A percentile compares a stretch with the other conserved stretches of the same genome.
These are phyloP conservation scores for Dryas iulia DNA, from an alignment of 1,140 invertebrate species.

Conservation along the genomic window DNA sequence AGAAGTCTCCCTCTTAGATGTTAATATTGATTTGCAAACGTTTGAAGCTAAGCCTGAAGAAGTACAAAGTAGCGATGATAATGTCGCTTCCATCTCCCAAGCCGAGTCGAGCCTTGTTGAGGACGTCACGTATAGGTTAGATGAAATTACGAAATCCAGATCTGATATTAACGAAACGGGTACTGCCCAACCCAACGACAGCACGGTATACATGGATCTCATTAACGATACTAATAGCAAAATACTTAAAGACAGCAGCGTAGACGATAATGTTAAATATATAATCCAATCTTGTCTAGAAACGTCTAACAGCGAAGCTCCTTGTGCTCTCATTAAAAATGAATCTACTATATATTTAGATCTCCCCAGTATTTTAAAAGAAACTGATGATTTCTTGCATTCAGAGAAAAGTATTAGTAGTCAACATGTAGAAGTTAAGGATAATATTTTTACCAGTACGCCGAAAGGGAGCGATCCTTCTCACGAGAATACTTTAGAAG, in stretches of 20 bases:
- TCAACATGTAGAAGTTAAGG: slow-evolving; percentile 37
- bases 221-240: slow-evolving; percentile 51
- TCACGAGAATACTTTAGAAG: slow-evolving; percentile 43
- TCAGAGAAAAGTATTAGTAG: slow-evolving; percentile 52
- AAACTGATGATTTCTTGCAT: slow-evolving; percentile 58
- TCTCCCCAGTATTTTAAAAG: slow-evolving; percentile 58
- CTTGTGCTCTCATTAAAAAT: slow-evolving; percentile 42
- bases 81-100: slow-evolving; percentile 19
- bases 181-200: slow-evolving; percentile 35
- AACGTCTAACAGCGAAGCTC: slow-evolving; percentile 33
- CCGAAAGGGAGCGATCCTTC: slow-evolving; percentile 56
- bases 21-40: slow-evolving; percentile 9
- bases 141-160: slow-evolving; percentile 24
- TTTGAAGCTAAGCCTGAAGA: slow-evolving; percentile 35
- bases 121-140: slow-evolving; percentile 27
- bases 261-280: slow-evolving; percentile 48
- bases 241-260: slow-evolving; percentile 36
- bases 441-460: slow-evolving; percentile 53
- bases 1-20: slow-evolving; percentile 13
- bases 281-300: slow-evolving; percentile 46
- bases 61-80: slow-evolving; percentile 54
- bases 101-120: slow-evolving; percentile 14
- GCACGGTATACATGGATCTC: slow-evolving; percentile 65
- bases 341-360: slow-evolving; percentile 71
- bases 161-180: slow-evolving; percentile 27